Base-by-base conservation (phyloP, 2,888 invertebrate genomes). In the Saturnia japonica region DNA sequence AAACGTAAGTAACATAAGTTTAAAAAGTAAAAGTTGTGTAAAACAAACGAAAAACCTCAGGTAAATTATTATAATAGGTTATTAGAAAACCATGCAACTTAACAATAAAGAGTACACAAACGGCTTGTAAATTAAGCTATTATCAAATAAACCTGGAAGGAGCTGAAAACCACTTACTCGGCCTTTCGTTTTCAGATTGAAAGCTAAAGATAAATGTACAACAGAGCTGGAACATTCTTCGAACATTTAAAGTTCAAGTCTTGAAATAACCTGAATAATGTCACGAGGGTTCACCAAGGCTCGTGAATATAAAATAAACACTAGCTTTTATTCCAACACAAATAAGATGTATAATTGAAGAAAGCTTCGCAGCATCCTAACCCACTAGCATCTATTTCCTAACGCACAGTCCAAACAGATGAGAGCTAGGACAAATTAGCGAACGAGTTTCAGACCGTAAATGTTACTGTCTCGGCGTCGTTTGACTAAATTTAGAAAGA, bases 231-330 rank as follows among this genome's bases (percentile, higher is more conserved):
- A 40, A 64, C 64, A 64, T 64, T 64, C 64, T 40, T 64, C 64
- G 40, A 64, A 64, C 88, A 80, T 86, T 82, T 80, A 88, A 88
- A 88, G 88, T 86, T 88, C 88, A 88, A 62, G 77, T 83, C 87
- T 87, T 82, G 84, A 89, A 89, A 89, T 89, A 90, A 85, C 81
- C 79, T 70, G 76, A 81, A 72, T 85, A 87, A 88, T 87, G 88
- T 83, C 88, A 85, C 69, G 69, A 68, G 19, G 25, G 66, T 47
- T 42, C 28, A 34, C 42, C 25, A 42, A 70, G 42, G 43, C n/a
- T 28, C 54, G 43, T 12, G 34, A 64, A 64, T n/a, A 54, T 25
- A 12, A 54, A 22, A 66, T n/a, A 19, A 67, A 67, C 28, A 51
- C 67, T 67, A 43, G 67, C 34, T 66, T 19, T 12, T 70, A 67